Evolutionary conservation across 2,797 vertebrate species (phyloP), one percentile per base, ranked within the genome.

Genomic region (Chelon labrosus): DNA sequence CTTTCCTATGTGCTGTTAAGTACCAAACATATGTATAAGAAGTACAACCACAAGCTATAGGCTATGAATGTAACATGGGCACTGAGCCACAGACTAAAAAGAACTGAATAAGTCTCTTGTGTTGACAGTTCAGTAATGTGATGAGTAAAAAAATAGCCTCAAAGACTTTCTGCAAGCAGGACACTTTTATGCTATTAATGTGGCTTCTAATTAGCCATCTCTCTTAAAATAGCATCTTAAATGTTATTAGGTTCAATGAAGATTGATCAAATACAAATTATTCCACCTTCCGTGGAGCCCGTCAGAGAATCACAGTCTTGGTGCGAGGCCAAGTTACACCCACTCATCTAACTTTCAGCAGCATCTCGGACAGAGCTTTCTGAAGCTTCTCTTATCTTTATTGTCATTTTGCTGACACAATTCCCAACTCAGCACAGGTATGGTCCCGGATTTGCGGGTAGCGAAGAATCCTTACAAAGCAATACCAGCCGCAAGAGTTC

Each of bases 401-500:
- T 82, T 85, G 85, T 85, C 81, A 81, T 88, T 85, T 90, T 80
- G 79, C 86, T 90, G 91, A 89, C 85, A 83, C 76, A 81, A 85
- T 77, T 87, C 84, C 85, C 88, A 74, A 47, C 77, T 83, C 88
- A 81, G 87, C 87, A 79, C 67, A 85, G 74, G 83, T 77, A 83
- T 19, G 5, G 76, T 46, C 59, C 31, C 1, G 10, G 77, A 89
- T 84, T 61, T 75, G 77, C 12, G 4, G 81, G 85, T 38, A 67
- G 54, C 58, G 58, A 65, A 82, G 77, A 86, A 38, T 70, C 81
- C 84, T 88, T 87, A 88, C 82, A 77, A 87, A 89, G 85, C 81
- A 86, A 85, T 80, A 89, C 71, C 51, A 63, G 73, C 61, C 1
- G 0, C 16, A 46, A 17, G 64, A 61, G 77, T 69, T 80, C 88